phyloP scores from a whole-genome alignment of 1,140 invertebrate species.

The Lepidurus apus region DNA sequence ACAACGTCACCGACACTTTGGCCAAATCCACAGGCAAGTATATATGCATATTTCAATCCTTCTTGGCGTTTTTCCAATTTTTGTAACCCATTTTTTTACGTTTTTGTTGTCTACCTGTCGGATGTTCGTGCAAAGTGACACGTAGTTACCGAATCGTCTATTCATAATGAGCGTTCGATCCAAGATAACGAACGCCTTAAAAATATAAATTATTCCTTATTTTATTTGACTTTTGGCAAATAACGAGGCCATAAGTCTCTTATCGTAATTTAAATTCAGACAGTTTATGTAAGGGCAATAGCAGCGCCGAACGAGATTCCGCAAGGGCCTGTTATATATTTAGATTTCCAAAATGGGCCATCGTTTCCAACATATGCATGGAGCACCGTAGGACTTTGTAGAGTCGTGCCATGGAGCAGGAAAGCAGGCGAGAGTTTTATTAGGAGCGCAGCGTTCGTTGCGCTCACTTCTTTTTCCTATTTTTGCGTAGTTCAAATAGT shows the following conservation, averaged over 20 bases:
- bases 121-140: not conserved
- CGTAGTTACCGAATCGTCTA: not conserved
- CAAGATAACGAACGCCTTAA: not conserved
- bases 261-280: not conserved
- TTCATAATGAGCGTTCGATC: not conserved
- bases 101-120: not conserved
- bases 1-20: constrained; percentile 17
- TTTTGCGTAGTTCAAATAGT: not conserved
- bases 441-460: not conserved
- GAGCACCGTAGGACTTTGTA: not conserved
- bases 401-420: not conserved
- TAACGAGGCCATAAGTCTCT: not conserved
- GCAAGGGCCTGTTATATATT: not conserved
- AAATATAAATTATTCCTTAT: no score
- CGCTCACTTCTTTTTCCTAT: constrained; percentile 11
- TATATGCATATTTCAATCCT: not conserved
- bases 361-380: not conserved
- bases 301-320: not conserved
- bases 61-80: not conserved
- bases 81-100: not conserved
- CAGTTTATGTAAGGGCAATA: not conserved
- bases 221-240: no score
- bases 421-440: not conserved
- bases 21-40: constrained; percentile 8
- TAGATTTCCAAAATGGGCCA: not conserved